These are phyloP conservation scores for Rousettus leschenaultii DNA, from an alignment of 2,113 vertebrate species.

Conservation along the genomic window DNA sequence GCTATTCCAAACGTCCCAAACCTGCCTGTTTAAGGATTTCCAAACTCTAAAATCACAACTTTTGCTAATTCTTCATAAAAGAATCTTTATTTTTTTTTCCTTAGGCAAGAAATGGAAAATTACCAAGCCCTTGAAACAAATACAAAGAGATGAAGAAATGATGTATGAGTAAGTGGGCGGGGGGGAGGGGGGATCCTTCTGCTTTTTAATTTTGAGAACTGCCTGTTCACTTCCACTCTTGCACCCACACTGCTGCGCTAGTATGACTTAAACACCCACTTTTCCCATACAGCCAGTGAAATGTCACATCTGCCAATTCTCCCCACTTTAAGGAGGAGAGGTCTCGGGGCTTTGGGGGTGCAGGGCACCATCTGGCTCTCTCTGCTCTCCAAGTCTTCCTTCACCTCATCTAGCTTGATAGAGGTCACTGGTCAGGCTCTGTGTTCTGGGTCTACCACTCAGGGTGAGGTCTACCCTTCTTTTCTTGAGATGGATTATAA, in stretches of 20 bases:
- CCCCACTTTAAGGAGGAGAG: not conserved
- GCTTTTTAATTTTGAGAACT: not conserved
- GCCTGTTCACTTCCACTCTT: not conserved
- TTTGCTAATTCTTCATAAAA: not conserved
- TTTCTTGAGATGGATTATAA: not conserved
- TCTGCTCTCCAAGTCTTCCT: not conserved
- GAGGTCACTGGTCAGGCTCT: not conserved
- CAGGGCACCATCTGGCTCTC: not conserved
- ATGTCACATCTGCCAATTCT: not conserved
- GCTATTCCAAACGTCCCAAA: not conserved
- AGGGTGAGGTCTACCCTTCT: not conserved
- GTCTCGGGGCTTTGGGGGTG: not conserved
- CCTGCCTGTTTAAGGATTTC: not conserved
- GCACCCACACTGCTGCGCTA: accelerated
- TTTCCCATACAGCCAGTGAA: not conserved
- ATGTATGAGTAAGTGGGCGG: slow-evolving; percentile 70
- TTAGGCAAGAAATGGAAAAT: slow-evolving; percentile 50
- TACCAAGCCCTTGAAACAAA: not conserved
- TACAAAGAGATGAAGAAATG: slow-evolving; percentile 44
- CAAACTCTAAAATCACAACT: not conserved
- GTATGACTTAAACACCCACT: accelerated
- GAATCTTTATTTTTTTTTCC: not conserved
- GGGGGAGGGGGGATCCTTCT: too few relatives aligned
- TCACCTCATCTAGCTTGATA: not conserved
- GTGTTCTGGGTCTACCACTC: not conserved